These are phyloP conservation scores for Trinorchestia longiramus DNA, from an alignment of 1,140 invertebrate species.

Conservation along the genomic window DNA sequence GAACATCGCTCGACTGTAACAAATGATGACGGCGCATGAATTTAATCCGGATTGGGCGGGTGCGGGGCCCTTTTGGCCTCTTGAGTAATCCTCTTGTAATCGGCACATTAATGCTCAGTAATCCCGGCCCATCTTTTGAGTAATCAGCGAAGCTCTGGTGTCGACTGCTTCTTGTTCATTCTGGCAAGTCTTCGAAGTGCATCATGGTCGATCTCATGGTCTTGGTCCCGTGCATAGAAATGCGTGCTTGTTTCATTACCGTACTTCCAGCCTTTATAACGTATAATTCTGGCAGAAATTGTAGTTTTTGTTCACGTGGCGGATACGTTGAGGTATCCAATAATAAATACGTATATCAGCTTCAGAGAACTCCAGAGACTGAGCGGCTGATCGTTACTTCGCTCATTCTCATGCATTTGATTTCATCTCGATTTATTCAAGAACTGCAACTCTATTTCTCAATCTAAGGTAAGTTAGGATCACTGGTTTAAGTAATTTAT, in stretches of 20 bases:
- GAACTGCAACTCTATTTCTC: background rate
- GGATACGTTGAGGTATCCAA: background rate
- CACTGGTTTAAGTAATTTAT: too few species aligned
- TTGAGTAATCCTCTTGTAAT: conserved; percentile 43
- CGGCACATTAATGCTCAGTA: background rate
- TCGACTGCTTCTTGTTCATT: background rate
- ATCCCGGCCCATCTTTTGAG: conserved; percentile 40
- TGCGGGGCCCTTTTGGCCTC: conserved; percentile 10
- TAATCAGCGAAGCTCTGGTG: background rate
- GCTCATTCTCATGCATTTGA: background rate
- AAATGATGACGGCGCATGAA: conserved; percentile 45
- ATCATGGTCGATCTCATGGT: background rate
- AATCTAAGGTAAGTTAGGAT: too few species aligned
- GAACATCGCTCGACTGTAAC: background rate
- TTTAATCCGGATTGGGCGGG: conserved; percentile 37
- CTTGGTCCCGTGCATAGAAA: background rate
- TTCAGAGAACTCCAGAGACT: background rate
- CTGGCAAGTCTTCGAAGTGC: background rate
- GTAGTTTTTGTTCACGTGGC: background rate
- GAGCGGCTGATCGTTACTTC: background rate
- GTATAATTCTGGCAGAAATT: background rate
- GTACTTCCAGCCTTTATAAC: background rate
- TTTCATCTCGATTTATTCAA: background rate
- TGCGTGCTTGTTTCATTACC: background rate
- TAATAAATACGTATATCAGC: background rate